Evolutionary conservation across 1,140 invertebrate genomes (phyloP).

Genomic region (Papilio polytes): DNA sequence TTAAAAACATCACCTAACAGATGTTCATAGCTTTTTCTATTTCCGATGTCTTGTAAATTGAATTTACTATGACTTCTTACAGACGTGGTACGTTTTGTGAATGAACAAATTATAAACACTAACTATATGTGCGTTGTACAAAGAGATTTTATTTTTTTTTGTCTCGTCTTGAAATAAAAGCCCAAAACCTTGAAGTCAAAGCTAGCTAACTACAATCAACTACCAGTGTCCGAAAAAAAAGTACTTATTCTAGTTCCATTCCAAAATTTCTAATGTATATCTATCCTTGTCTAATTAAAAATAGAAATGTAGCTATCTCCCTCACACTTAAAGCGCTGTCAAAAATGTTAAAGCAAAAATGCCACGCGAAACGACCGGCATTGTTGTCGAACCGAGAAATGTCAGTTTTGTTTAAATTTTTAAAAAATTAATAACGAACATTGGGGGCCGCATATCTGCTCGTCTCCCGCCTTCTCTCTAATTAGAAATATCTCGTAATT

Average conservation of each 20-base stretch:
- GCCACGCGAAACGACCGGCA: constrained; percentile 60
- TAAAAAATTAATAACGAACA: constrained; percentile 75
- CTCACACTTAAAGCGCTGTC: constrained; percentile 39
- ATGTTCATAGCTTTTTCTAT: constrained; percentile 18
- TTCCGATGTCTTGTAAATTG: not conserved
- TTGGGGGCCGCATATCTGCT: constrained; percentile 59
- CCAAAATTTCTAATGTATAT: not conserved
- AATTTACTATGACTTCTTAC: not conserved
- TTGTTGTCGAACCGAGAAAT: constrained; percentile 73
- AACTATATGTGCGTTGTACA: no score
- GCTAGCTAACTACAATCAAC: no score
- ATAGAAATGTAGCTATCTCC: constrained; percentile 41
- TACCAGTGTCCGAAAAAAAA: no score
- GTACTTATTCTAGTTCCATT: no score
- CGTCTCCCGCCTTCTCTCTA: constrained; percentile 58
- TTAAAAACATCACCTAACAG: constrained; percentile 2
- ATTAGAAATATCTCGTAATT: constrained; percentile 78
- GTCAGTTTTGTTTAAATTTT: constrained; percentile 80
- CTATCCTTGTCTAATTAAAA: constrained; percentile 45
- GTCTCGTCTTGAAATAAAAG: no score
- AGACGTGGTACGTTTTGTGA: not conserved
- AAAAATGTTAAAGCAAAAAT: constrained; percentile 60
- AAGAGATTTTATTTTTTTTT: no score
- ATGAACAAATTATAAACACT: no score
- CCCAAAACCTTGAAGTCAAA: no score